A percentile compares a stretch with the other conserved stretches of the same genome.
Evolutionary conservation across 2,113 vertebrate genomes (phyloP).

Genomic region (Elephantulus edwardii): DNA sequence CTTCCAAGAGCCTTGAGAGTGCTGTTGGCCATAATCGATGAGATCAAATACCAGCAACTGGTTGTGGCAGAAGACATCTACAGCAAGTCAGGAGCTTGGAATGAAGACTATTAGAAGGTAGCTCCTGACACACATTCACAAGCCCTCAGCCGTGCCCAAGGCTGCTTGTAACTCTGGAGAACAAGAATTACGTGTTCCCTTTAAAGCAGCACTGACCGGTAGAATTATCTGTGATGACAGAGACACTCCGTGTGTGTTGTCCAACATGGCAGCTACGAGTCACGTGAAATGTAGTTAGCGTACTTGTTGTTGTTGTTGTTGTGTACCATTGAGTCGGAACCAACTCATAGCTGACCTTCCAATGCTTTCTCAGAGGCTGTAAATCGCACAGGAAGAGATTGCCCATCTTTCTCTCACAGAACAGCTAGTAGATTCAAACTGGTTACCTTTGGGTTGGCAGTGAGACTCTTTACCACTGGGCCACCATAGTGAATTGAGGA

Average conservation of each 20-base stretch:
- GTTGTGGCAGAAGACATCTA: not conserved
- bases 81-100: not conserved
- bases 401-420: too few species aligned
- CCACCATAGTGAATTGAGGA: too few species aligned
- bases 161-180: not conserved
- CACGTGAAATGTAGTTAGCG: not conserved
- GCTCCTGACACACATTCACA: fast-evolving
- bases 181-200: not conserved
- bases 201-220: not conserved
- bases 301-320: too few species aligned
- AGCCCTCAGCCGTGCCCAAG: not conserved
- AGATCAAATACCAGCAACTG: not conserved
- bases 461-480: too few species aligned
- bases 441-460: too few species aligned
- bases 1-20: not conserved
- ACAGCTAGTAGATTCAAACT: too few species aligned
- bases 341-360: too few species aligned
- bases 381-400: too few species aligned
- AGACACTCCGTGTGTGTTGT: not conserved
- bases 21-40: not conserved
- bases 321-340: too few species aligned
- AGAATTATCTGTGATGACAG: not conserved
- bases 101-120: not conserved
- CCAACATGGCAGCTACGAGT: not conserved
- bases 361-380: too few species aligned